Conservation (phyloP, 2,113 vertebrate species). For the Porphyrio hochstetteri region DNA sequence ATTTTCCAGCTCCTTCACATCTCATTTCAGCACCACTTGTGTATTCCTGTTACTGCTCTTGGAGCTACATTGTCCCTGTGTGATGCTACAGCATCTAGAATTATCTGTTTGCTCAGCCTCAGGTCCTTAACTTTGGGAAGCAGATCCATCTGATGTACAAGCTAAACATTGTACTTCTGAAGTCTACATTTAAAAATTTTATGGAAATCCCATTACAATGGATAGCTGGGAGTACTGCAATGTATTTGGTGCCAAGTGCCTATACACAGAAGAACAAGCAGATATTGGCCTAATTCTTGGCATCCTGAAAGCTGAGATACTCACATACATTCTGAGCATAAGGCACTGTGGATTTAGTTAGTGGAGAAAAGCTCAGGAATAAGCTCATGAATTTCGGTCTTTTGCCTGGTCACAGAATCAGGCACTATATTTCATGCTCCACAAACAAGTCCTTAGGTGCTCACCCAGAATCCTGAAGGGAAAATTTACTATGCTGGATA, state of each 20-base stretch:
- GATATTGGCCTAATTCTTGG: not conserved
- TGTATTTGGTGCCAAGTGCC: not conserved
- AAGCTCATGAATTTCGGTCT: not conserved
- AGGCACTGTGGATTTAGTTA: not conserved
- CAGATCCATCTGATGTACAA: slow-evolving; percentile 15
- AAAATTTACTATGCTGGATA: not conserved
- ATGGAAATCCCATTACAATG: slow-evolving; percentile 18
- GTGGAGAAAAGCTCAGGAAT: not conserved
- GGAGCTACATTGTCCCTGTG: not conserved
- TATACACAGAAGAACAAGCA: not conserved
- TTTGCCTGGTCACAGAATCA: not conserved
- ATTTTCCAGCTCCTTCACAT: not conserved
- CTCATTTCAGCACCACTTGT: not conserved
- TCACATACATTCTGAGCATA: not conserved
- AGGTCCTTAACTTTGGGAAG: not conserved
- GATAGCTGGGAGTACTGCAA: not conserved
- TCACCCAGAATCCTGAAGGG: not conserved
- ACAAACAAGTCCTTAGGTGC: not conserved
- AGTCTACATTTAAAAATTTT: not conserved
- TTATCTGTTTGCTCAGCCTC: not conserved
- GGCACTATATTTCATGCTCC: not conserved
- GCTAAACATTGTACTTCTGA: slow-evolving; percentile 18
- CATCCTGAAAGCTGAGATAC: not conserved
- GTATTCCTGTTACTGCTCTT: not conserved
- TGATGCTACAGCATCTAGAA: not conserved